These are phyloP conservation scores for Mormyrops boulengeri DNA, from an alignment of 2,797 vertebrate species.

Conservation along the genomic window DNA sequence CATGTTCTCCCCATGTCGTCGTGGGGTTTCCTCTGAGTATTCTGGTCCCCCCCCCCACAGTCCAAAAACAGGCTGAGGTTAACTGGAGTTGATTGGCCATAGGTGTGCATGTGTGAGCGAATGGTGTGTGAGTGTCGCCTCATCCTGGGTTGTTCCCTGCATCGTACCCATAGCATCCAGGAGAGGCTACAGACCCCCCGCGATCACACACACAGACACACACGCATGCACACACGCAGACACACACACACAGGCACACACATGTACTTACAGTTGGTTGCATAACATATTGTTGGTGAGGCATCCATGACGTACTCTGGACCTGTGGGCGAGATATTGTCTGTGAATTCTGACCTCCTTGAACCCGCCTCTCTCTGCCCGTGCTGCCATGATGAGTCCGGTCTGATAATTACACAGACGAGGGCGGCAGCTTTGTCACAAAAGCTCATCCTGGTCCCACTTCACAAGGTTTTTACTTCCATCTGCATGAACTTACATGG, in stretches of 20 bases:
- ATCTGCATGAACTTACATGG: not conserved
- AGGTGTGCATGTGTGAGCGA: no score
- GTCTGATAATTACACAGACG: conserved; percentile 56
- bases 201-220: not conserved
- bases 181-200: no score
- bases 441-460: conserved; percentile 47
- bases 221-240: not conserved
- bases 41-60: no score
- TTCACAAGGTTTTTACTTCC: not conserved
- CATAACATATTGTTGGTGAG: conserved; percentile 99
- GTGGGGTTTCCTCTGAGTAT: no score
- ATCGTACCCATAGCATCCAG: no score
- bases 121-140: no score
- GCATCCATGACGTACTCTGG: conserved; percentile 99
- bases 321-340: conserved; percentile 68
- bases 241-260: not conserved
- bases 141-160: no score
- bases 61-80: no score
- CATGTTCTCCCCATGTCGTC: not conserved
- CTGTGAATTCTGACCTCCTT: conserved; percentile 3
- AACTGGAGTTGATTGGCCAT: no score
- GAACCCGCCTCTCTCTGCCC: not conserved
- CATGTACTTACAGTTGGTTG: conserved; percentile 94
- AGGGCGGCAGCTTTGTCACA: conserved; percentile 64
- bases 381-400: conserved; percentile 8